Evolutionary conservation across 92 coral and sea anemone genomes (phyloP), one percentile per base, ranked within the genome.

Genomic region (Hydrozoanthus gracilis): DNA sequence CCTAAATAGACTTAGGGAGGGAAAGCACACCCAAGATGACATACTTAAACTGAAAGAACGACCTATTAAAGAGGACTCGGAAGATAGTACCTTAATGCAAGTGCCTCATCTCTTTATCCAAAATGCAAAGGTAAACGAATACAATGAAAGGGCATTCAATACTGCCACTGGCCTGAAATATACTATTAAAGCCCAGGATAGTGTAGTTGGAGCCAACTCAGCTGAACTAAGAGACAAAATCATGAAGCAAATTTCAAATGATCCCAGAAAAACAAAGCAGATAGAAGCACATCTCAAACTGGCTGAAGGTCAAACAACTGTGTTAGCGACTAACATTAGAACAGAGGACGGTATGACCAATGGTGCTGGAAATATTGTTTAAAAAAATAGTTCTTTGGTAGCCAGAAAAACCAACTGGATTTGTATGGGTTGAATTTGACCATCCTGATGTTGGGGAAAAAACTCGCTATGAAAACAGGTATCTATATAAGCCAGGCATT

Each of bases 81-180:
- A 75, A 84, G 87, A 83, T 91, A 52, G 39, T 27, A 27, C 39
- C 39, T 27, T 27, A 0, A 27, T 52, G 60, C 60, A 52, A 52
- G 89, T 76, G 15, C 86, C 93, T 12, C 91, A 88, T 68, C 49
- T 91, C 60, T 90, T 90, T 71, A 82, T 87, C 48, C 93, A 90
- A 77, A 90, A 90, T 90, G 85, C 79, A 60, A 90, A 91, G 69
- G 93, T 91, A 70, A 91, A 88, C 82, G 87, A 90, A 51, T 90
- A 87, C 66, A 91, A 91, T 83, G 91, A 84, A 35, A 91, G 87
- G 84, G 91, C 76, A 20, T 91, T 83, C 88, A 52, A 80, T 89
- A 75, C 90, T 65, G 61, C 71, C 65, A 20, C 85, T 62, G 92
- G 92, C 70, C 67, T n/a, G 17, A 90, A 89, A 71, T 89, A 75